phyloP scores from a whole-genome alignment of 1,140 invertebrate genomes.

The Zaprionus kolodkinae region DNA sequence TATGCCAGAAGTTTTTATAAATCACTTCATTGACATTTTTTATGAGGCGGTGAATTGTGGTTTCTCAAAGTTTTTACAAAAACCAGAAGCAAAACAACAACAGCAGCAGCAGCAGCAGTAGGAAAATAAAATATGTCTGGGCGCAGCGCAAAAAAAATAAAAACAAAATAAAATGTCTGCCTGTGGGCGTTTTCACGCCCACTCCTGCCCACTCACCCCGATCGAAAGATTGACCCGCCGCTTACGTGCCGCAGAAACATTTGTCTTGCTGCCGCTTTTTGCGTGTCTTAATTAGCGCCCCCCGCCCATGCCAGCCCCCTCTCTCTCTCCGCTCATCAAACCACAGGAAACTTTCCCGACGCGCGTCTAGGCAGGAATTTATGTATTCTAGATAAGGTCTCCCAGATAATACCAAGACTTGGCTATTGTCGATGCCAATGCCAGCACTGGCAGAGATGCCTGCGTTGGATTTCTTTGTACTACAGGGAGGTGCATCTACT shows the following conservation, averaged over 20 bases:
- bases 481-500: neutral
- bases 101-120: neutral
- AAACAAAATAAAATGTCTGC: slow-evolving; percentile 26
- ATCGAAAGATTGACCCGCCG: slow-evolving; percentile 65
- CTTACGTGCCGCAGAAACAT: slow-evolving; percentile 73
- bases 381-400: slow-evolving; percentile 73
- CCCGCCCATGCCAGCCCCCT: slow-evolving; percentile 8
- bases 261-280: slow-evolving; percentile 76
- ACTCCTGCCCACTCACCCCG: slow-evolving; percentile 8
- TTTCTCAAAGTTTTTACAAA: slow-evolving; percentile 50
- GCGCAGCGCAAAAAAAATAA: slow-evolving; percentile 31
- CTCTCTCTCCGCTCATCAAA: slow-evolving; percentile 11
- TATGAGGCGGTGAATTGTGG: slow-evolving; percentile 62
- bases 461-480: slow-evolving; percentile 11
- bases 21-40: slow-evolving; percentile 81
- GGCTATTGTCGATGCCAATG: slow-evolving; percentile 35
- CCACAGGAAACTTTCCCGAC: slow-evolving; percentile 65
- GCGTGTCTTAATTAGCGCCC: slow-evolving; percentile 79
- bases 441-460: slow-evolving; percentile 14
- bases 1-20: slow-evolving; percentile 53
- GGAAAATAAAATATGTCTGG: slow-evolving; percentile 32
- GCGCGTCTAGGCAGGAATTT: slow-evolving; percentile 65
- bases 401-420: slow-evolving; percentile 49
- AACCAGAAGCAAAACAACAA: neutral
- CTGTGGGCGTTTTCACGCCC: slow-evolving; percentile 18